These are phyloP conservation scores for Sarcophaga carnaria DNA, from an alignment of 2,888 invertebrate species.

Conservation along the genomic window DNA sequence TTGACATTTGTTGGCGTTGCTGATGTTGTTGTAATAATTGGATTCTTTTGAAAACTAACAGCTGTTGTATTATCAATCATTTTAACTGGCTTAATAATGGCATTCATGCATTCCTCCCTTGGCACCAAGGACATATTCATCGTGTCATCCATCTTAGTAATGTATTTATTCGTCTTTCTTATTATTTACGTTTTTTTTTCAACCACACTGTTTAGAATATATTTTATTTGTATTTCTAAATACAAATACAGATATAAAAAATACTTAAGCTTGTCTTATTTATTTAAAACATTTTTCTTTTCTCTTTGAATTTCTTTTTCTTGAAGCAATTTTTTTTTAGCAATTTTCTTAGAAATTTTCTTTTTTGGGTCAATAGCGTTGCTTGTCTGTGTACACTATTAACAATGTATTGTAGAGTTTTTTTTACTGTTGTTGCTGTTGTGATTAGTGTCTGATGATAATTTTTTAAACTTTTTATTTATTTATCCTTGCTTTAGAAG, in stretches of 20 bases:
- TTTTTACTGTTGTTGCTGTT: background rate
- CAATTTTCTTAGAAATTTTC: background rate
- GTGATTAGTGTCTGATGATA: conserved; percentile 12
- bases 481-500: no score
- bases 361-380: background rate
- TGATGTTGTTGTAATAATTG: conserved; percentile 62
- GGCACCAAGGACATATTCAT: conserved; percentile 75
- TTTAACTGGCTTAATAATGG: conserved; percentile 74
- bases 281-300: conserved; percentile 12
- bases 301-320: background rate
- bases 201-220: no score
- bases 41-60: conserved; percentile 67
- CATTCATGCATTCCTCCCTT: conserved; percentile 74
- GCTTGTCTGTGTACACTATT: no score
- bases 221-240: no score
- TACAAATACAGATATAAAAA: background rate
- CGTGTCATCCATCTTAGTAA: conserved; percentile 74
- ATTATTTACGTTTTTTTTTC: no score
- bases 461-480: background rate
- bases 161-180: no score
- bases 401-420: background rate
- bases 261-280: conserved; percentile 28
- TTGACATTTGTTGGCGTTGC: conserved; percentile 69
- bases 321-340: conserved; percentile 1
- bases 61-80: conserved; percentile 59